These are phyloP conservation scores for Hystrix brachyura DNA, from an alignment of 2,113 vertebrate genomes.

Conservation along the genomic window DNA sequence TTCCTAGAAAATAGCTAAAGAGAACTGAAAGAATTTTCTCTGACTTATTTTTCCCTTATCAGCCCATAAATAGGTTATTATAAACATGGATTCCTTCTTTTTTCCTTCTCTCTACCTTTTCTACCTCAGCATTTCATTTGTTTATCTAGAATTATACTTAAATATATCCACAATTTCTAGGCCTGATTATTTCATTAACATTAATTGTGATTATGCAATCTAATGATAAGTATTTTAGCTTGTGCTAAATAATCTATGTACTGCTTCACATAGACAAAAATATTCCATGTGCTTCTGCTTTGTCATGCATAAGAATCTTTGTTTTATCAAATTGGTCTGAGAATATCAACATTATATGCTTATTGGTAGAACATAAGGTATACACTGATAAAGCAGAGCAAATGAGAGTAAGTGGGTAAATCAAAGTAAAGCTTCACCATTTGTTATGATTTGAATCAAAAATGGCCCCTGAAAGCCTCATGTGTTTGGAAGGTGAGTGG, in stretches of 20 bases:
- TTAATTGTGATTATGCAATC: background rate
- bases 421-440: background rate
- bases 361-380: background rate
- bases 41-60: background rate
- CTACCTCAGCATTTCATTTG: background rate
- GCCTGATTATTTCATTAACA: background rate
- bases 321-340: constrained; percentile 23
- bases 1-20: constrained; percentile 30
- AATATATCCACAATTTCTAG: background rate
- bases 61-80: background rate
- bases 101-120: background rate
- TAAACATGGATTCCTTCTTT: background rate
- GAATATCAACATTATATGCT: background rate
- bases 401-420: background rate
- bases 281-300: background rate
- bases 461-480: background rate
- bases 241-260: background rate
- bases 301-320: background rate
- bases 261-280: background rate
- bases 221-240: constrained; percentile 5
- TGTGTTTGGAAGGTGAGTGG: background rate
- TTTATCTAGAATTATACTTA: constrained; percentile 49
- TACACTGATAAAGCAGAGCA: constrained; percentile 9
- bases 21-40: constrained; percentile 34
- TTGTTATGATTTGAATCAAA: background rate